Percentiles rank a stretch among this genome's conserved stretches.
phyloP scores from a whole-genome alignment of 2,888 invertebrate genomes.

The Epirrhoe tristata region DNA sequence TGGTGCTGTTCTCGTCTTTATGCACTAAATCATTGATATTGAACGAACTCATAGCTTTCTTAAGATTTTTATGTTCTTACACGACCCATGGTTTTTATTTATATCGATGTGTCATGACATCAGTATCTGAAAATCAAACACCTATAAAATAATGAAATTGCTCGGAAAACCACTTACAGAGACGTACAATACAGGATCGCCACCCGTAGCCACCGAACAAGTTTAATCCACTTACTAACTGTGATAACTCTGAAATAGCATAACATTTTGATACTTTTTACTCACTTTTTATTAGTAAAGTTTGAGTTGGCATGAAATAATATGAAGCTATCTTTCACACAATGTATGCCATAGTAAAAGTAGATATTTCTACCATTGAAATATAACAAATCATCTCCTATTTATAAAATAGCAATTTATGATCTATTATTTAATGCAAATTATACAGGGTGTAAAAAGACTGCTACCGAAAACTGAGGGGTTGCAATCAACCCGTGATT shows the following conservation, averaged over 20 bases:
- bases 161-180: slow-evolving; percentile 25
- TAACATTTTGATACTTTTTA: slow-evolving; percentile 32
- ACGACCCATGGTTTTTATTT: too few species aligned
- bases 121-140: too few species aligned
- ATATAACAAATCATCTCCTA: too few species aligned
- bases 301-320: slow-evolving; percentile 9
- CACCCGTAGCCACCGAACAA: slow-evolving; percentile 24
- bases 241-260: slow-evolving; percentile 32
- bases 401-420: background rate
- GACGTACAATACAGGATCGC: slow-evolving; percentile 21
- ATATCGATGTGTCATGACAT: too few species aligned
- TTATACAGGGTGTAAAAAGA: too few species aligned
- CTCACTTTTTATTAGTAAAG: slow-evolving; percentile 12
- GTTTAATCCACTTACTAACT: slow-evolving; percentile 39
- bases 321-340: background rate
- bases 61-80: too few species aligned
- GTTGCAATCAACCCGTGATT: too few species aligned
- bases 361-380: background rate
- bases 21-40: background rate
- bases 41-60: too few species aligned
- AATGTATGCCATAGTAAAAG: background rate
- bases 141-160: slow-evolving; percentile 20
- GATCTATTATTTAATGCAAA: too few species aligned
- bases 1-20: background rate
- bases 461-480: too few species aligned